Percentiles rank a stretch among this genome's conserved stretches.
Conservation (phyloP, 2,113 vertebrate species). For the Gobius niger region DNA sequence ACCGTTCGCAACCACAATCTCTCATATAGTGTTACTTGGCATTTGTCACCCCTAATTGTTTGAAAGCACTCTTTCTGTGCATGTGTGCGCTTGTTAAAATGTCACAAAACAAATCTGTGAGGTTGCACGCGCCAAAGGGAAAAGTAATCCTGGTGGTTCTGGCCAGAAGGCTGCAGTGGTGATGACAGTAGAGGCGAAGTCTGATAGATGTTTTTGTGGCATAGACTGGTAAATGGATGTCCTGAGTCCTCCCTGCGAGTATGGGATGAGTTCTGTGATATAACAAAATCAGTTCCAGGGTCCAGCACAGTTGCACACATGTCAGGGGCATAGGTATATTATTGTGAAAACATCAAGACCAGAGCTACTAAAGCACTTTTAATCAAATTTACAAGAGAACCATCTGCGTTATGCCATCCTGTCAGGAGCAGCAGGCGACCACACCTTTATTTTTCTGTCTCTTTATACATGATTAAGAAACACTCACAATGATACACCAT, state of each 20-base stretch:
- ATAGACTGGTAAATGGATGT: constrained; percentile 7
- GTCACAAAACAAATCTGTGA: constrained; percentile 24
- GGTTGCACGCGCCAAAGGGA: constrained; percentile 25
- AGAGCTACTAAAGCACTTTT: no score
- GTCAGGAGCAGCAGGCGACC: no score
- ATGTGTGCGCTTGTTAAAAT: constrained; percentile 17
- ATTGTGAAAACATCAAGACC: no score
- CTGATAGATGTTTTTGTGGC: constrained; percentile 30
- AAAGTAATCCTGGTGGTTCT: constrained; percentile 30
- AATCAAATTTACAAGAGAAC: no score
- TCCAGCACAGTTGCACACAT: neutral
- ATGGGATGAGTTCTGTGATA: neutral
- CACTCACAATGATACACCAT: neutral
- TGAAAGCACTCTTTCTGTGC: constrained; percentile 21
- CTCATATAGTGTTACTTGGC: constrained; percentile 51
- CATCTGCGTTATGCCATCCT: no score
- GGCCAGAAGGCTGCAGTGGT: constrained; percentile 15
- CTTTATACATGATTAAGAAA: neutral
- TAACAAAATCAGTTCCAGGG: neutral
- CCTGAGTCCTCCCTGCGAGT: neutral
- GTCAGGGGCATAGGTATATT: no score
- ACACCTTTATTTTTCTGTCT: neutral
- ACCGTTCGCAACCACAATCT: constrained; percentile 46
- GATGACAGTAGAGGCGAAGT: constrained; percentile 35
- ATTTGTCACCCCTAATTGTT: constrained; percentile 45